Evolutionary conservation across 1,140 invertebrate genomes (phyloP), one percentile per base, ranked within the genome.

Genomic region (Archivesica marissinica): DNA sequence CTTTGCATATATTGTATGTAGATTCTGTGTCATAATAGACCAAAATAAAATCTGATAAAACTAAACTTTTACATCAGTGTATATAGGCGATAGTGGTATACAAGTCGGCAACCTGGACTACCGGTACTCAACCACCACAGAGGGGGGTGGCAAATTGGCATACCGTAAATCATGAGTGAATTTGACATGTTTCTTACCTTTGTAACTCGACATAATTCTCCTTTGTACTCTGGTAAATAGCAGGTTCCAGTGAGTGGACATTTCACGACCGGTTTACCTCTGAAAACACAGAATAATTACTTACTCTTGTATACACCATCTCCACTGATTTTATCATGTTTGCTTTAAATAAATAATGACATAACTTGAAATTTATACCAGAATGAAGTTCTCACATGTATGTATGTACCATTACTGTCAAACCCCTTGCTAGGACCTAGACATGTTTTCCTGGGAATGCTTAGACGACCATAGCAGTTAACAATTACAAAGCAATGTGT

Each of bases 191-290:
- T 2, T 59, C 89, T 82, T 79, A 94, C 93, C 91, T 93, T 86
- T 68, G 93, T 92, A 23, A 95, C 94, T 76, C 96, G 96, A 92
- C 99, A 99, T 0, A 99, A 93, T 61, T 95, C 95, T 1, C 98
- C 98, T 93, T 97, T 98, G 91, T 96, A 98, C 91, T 98, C 95
- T 0, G 98, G 97, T 64, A 97, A 94, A 94, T 97, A 99, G 66
- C 96, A 96, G 2, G 98, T 97, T n/a, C 95, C 96, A 93, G 98
- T 99, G 13, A 99, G 96, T 0, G 98, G 96, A 93, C 99, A 99
- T 89, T 98, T 99, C 4, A 97, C 96, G 93, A 99, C 97, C 0
- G 98, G 97, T 91, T 99, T 99, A 82, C 99, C 99, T 91, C 95
- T 94, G 90, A 81, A 89, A 86, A 76, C n/a, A n/a, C n/a, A n/a